Base-by-base conservation (phyloP, 2,888 invertebrate species). In the Colletes collaris region DNA sequence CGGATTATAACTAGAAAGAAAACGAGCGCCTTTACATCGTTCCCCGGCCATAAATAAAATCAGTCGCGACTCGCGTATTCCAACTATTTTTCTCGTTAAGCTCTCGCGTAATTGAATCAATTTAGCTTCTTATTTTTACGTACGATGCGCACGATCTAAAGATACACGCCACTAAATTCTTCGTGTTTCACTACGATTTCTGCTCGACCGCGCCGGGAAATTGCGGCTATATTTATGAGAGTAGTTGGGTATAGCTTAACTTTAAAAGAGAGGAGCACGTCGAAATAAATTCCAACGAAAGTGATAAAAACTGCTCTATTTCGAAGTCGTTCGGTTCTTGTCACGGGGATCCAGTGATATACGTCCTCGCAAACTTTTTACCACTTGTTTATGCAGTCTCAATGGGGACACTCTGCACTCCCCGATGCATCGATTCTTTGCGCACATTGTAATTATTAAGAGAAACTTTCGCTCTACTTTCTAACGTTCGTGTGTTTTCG, bases 231-330 rank as follows among this genome's bases (percentile, higher is more conserved):
- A 67, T 67, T 67, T 67, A 67, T 67, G 49, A 37, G 46, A 27
- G 67, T 46, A 58, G 58, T 58, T 49, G 37, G 37, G 67, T 49
- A 58, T 58, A 56, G 67, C 44, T 67, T 37, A 67, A 58, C 44
- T 58, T 58, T 49, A 37, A 37, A 58, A 46, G 49, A 67, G 67
- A 49, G 58, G 58, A 67, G 16, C 16, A 35, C 56, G 67, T 58
- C n/a, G 46, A 58, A 58, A 49, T 67, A 67, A 56, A 67, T 67
- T 58, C 16, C 58, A n/a, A 46, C 46, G 67, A 49, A 67, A 58
- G 27, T 58, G 67, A 67, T 67, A 67, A 67, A 58, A 58, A 50
- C 37, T 27, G 67, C 49, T 35, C 58, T 37, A 58, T 46, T 67
- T 67, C n/a, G 44, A 58, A 37, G 37, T 16, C 46, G 7, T 35